Evolutionary conservation across 2,113 vertebrate species (phyloP).

Genomic region (Elgaria multicarinata): DNA sequence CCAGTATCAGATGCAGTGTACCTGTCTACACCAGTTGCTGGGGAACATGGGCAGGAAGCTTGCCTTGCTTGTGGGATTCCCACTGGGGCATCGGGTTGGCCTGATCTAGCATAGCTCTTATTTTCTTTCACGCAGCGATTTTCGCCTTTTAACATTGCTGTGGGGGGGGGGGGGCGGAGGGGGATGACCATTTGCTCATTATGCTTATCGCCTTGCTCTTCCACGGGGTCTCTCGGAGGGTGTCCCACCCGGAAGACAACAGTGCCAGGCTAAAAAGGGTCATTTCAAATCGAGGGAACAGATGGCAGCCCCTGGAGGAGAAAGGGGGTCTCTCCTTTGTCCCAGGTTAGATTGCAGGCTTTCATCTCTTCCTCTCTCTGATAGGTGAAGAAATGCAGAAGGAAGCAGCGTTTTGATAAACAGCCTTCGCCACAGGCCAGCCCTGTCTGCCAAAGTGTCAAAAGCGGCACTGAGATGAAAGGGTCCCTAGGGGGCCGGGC

Average conservation of each 20-base stretch:
- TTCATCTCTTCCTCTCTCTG: background rate
- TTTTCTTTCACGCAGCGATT: too few species aligned
- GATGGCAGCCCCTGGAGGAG: background rate
- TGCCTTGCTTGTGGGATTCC: too few species aligned
- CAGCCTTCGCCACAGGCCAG: fast-evolving
- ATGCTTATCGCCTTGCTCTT: background rate
- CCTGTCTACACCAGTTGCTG: too few species aligned
- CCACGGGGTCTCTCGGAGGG: background rate
- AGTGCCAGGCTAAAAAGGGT: too few species aligned
- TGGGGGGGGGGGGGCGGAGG: too few species aligned
- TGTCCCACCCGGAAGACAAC: background rate
- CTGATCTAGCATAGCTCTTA: too few species aligned
- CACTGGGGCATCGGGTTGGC: too few species aligned
- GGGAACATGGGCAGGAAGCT: too few species aligned
- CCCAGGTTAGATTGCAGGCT: background rate
- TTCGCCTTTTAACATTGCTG: too few species aligned
- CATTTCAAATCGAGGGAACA: background rate
- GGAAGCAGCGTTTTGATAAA: background rate
- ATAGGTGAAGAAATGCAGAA: conserved; percentile 20
- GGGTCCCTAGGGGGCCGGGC: background rate
- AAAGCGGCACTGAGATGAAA: conserved; percentile 22
- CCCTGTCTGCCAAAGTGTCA: background rate
- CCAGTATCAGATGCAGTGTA: too few species aligned
- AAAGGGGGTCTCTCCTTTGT: background rate
- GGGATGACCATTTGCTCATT: background rate